Percentiles rank a stretch among this genome's conserved stretches.
Evolutionary conservation across 1,140 invertebrate genomes (phyloP).

Genomic region (Thaumatotibia leucotreta): DNA sequence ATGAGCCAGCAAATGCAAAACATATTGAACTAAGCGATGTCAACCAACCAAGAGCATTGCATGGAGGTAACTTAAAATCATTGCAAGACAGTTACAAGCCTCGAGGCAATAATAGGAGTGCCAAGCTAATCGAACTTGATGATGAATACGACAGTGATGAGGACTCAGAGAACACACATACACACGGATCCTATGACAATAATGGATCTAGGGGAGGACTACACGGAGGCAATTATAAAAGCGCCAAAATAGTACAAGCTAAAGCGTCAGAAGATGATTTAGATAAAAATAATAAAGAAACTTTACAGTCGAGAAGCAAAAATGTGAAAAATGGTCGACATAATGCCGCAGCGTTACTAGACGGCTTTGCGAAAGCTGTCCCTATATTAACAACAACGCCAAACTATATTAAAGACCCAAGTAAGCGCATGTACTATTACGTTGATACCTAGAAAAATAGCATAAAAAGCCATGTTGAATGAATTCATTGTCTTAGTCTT

Average conservation of each 20-base stretch:
- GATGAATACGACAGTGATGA: conserved; percentile 35
- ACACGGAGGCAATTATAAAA: conserved; percentile 63
- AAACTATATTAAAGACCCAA: conserved; percentile 60
- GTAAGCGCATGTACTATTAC: conserved; percentile 69
- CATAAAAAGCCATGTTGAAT: background rate
- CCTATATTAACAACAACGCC: conserved; percentile 53
- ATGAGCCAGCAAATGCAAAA: conserved; percentile 48
- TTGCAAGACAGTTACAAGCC: conserved; percentile 24
- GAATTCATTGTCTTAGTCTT: background rate
- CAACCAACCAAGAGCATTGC: conserved; percentile 23
- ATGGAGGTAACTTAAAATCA: conserved; percentile 34
- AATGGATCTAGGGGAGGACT: conserved; percentile 30
- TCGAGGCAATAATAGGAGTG: conserved; percentile 29
- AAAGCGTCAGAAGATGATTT: conserved; percentile 17
- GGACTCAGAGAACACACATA: conserved; percentile 18
- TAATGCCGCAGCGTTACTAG: conserved; percentile 46
- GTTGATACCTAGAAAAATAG: conserved; percentile 43
- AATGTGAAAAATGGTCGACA: conserved; percentile 25
- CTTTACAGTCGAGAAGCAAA: conserved; percentile 22
- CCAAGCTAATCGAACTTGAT: conserved; percentile 43
- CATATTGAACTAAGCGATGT: conserved; percentile 34
- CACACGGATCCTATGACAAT: conserved; percentile 38
- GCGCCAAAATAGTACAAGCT: conserved; percentile 41
- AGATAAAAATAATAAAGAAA: conserved; percentile 21
- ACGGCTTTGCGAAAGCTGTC: conserved; percentile 48